Base-by-base conservation (phyloP, 2,113 vertebrate genomes). In the Rhabdornis inornatus region DNA sequence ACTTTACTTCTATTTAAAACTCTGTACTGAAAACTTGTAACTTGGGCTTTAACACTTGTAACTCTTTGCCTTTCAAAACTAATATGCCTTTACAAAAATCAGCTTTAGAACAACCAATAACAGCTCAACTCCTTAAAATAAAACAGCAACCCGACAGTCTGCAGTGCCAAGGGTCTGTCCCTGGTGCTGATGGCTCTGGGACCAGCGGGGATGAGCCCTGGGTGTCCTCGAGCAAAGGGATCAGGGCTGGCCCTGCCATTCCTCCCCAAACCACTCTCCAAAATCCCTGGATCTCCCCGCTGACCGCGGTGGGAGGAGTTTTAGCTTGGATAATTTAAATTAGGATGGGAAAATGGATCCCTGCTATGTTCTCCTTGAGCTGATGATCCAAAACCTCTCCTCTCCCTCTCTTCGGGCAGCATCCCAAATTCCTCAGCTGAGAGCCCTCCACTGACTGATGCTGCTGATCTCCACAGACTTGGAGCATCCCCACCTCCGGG, bases 181-280 rank as follows among this genome's bases (percentile, higher is more conserved):
- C 42, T 3, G 13, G 18, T 11, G 64, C 40, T 42, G 40, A 15
- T 42, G 13, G 39, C 66, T 16, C 21, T 0, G 0, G 31, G 55
- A 13, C 12, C 82, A 70, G 31, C 63, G 42, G 20, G 25, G 22
- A 9, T 0, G 10, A 64, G n/a, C 55, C 20, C 3, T 9, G 10
- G 28, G 25, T 33, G 50, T 15, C 33, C 40, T 35, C 0, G 1
- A 39, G 66, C n/a, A 70, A 31, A 65, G 37, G 42, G 8, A 5
- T 53, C 1, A 0, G 52, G 31, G 15, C 16, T 2, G 4, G 25
- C 22, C 37, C 33, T 27, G 39, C 42, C 2, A 0, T 40, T 33
- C 13, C n/a, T 50, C 12, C 31, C 23, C 4, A 40, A 0, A 44
- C 19, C 2, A 0, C 68, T 53, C 68, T 18, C 23, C 28, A 39